A percentile compares a stretch with the other conserved stretches of the same genome.
Conservation (phyloP, 2,797 vertebrate genomes). For the Pterois miles region DNA sequence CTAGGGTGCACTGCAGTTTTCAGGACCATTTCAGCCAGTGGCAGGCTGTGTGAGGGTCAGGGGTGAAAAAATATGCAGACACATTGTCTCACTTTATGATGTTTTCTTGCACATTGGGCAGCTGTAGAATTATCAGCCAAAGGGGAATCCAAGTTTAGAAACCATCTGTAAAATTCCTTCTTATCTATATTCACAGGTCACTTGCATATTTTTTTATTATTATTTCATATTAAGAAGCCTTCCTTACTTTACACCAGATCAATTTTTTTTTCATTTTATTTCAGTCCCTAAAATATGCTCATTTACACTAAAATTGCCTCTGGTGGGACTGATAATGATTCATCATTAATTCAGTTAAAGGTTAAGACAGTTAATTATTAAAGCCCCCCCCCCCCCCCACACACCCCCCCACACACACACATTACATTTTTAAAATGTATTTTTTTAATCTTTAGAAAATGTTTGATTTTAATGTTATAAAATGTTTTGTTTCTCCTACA, state of each 20-base stretch:
- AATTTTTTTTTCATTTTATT: background rate
- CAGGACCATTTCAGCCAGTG: no score
- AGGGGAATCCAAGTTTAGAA: background rate
- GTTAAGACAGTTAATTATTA: no score
- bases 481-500: background rate
- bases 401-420: no score
- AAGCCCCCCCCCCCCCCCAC: no score
- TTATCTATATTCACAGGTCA: background rate
- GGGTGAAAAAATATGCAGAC: no score
- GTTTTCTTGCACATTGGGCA: background rate
- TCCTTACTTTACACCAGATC: background rate
- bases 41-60: no score
- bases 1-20: no score
- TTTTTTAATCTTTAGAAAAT: background rate
- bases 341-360: no score
- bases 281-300: background rate
- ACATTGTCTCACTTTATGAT: no score
- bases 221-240: background rate
- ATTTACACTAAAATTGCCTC: background rate
- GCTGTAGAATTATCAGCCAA: background rate
- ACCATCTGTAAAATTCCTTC: background rate
- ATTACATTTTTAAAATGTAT: no score
- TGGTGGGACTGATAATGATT: background rate
- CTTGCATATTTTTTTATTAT: background rate
- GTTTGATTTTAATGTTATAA: background rate